Evolutionary conservation across 2,797 vertebrate species (phyloP).

Genomic region (Enteromius paludinosus): DNA sequence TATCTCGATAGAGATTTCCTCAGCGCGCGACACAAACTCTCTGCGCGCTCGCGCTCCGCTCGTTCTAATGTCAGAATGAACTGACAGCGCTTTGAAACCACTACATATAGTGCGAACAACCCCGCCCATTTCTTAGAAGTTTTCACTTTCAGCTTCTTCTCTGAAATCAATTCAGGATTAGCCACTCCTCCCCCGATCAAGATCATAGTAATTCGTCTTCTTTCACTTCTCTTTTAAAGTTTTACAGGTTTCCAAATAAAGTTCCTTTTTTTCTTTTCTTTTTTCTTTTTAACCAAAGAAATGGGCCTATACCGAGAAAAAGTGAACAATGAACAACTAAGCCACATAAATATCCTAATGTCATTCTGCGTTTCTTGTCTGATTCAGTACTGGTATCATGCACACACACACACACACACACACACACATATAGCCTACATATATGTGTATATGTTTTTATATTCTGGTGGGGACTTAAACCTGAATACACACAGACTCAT

Average conservation of each 20-base stretch:
- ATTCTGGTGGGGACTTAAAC: too few relatives aligned
- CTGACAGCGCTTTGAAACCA: neutral
- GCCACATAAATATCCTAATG: neutral
- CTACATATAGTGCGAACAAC: neutral
- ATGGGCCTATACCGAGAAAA: neutral
- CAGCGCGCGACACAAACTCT: neutral
- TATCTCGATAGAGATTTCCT: neutral
- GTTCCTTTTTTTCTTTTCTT: too few relatives aligned
- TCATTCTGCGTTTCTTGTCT: neutral
- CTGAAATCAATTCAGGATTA: constrained; percentile 13
- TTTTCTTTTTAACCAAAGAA: neutral
- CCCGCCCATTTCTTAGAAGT: constrained; percentile 32
- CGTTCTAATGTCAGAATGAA: neutral
- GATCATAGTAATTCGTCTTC: neutral
- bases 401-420: neutral
- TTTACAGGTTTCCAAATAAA: neutral
- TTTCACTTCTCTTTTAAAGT: constrained; percentile 17
- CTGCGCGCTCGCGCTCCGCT: neutral
- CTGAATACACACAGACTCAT: too few relatives aligned
- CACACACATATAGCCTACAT: neutral
- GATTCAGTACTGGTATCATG: neutral
- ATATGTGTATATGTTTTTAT: neutral
- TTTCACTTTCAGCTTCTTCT: constrained; percentile 44
- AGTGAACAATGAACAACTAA: neutral
- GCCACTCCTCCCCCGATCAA: neutral